Evolutionary conservation across 2,797 vertebrate species (phyloP).

Genomic region (Etheostoma nigrum): DNA sequence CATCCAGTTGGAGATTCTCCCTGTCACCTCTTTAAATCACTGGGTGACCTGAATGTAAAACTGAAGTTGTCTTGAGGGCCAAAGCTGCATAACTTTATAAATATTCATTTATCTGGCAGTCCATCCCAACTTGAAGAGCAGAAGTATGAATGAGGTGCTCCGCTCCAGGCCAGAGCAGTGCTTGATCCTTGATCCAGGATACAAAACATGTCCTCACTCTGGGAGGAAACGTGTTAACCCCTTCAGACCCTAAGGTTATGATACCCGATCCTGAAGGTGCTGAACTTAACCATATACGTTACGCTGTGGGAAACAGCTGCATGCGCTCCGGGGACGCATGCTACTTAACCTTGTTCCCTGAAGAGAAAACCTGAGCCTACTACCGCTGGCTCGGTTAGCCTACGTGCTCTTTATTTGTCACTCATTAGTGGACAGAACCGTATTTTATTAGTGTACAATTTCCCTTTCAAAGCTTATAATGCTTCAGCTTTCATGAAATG

Average conservation of each 20-base stretch:
- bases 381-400: conserved; percentile 16
- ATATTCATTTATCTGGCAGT: conserved; percentile 54
- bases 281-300: conserved; percentile 71
- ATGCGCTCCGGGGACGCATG: conserved; percentile 13
- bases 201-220: conserved; percentile 67
- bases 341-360: conserved; percentile 74
- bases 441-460: not conserved
- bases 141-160: conserved; percentile 65
- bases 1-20: not conserved
- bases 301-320: conserved; percentile 65
- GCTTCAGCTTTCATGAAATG: not conserved
- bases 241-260: conserved; percentile 72
- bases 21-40: not conserved
- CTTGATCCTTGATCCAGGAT: conserved; percentile 79
- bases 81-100: conserved; percentile 12
- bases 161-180: conserved; percentile 69
- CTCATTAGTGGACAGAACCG: conserved; percentile 18
- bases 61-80: conserved; percentile 17
- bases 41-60: conserved; percentile 17
- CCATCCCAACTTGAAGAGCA: conserved; percentile 66
- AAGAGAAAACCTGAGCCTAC: conserved; percentile 40
- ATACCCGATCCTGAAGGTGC: conserved; percentile 70
- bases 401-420: conserved; percentile 31
- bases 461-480: not conserved
- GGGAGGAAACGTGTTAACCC: conserved; percentile 77